Conservation (phyloP, 2,113 vertebrate species). For the Odocoileus hemionus region DNA sequence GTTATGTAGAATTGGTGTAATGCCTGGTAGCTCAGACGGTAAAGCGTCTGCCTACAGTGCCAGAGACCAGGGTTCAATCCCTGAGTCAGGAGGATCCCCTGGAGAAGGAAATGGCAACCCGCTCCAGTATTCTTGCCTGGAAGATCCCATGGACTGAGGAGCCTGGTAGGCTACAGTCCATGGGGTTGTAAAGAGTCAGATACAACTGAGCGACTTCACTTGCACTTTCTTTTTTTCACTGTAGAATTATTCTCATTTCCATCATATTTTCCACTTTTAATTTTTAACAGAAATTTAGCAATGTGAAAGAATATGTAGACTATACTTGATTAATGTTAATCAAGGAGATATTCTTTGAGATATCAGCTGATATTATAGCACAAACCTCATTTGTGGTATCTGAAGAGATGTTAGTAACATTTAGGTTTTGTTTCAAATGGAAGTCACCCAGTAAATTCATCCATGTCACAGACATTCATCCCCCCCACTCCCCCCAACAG, state of each 20-base stretch:
- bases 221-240: background rate
- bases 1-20: background rate
- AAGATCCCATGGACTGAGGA: background rate
- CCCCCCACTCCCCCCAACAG: background rate
- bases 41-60: background rate
- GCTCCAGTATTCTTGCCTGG: background rate
- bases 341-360: background rate
- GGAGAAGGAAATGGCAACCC: background rate
- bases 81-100: background rate
- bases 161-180: background rate
- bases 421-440: background rate
- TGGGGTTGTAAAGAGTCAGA: background rate
- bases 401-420: background rate
- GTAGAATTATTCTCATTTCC: background rate
- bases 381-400: background rate
- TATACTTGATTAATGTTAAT: background rate
- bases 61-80: accelerated
- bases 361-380: background rate
- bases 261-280: background rate
- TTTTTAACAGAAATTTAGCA: background rate
- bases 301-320: background rate
- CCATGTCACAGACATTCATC: background rate
- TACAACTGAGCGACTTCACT: background rate
- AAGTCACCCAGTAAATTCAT: background rate
- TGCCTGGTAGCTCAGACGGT: background rate